Evolutionary conservation across 1,140 invertebrate genomes (phyloP).

Genomic region (Calephelis nemesis): DNA sequence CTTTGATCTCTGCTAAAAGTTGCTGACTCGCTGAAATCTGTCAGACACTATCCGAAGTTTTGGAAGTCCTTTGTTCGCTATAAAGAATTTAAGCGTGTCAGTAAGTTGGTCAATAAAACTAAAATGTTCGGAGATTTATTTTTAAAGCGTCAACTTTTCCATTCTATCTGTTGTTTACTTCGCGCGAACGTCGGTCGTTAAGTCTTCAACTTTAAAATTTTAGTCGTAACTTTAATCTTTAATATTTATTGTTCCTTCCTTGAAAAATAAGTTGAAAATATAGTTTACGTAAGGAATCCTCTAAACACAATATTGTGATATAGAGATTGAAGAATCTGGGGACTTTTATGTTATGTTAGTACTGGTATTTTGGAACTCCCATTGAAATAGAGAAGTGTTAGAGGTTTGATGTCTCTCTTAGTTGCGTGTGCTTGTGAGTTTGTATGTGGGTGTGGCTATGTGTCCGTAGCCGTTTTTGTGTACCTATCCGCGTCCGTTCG

Average conservation of each 20-base stretch:
- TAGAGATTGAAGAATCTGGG: no score
- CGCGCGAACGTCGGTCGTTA: constrained; percentile 13
- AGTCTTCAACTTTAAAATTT: constrained; percentile 14
- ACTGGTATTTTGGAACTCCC: no score
- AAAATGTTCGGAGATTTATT: constrained; percentile 14
- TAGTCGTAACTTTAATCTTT: constrained; percentile 19
- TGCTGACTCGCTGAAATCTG: constrained; percentile 14
- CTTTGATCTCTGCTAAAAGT: constrained; percentile 1
- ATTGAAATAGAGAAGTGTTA: no score
- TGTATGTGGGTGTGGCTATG: no score
- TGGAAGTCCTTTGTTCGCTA: constrained; percentile 7
- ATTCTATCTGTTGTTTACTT: constrained; percentile 15
- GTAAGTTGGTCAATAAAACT: constrained; percentile 15
- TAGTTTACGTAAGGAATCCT: not conserved
- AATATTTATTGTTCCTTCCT: constrained; percentile 18
- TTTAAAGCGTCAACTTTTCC: constrained; percentile 6
- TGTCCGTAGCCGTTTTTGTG: no score
- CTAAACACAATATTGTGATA: no score
- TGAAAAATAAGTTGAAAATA: constrained; percentile 5
- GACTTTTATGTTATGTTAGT: no score
- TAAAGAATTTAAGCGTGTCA: constrained; percentile 11
- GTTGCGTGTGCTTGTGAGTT: no score
- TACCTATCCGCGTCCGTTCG: no score
- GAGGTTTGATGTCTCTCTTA: no score
- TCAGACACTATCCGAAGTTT: constrained; percentile 13